phyloP scores from a whole-genome alignment of 2,888 invertebrate genomes.

The Polia nebulosa region DNA sequence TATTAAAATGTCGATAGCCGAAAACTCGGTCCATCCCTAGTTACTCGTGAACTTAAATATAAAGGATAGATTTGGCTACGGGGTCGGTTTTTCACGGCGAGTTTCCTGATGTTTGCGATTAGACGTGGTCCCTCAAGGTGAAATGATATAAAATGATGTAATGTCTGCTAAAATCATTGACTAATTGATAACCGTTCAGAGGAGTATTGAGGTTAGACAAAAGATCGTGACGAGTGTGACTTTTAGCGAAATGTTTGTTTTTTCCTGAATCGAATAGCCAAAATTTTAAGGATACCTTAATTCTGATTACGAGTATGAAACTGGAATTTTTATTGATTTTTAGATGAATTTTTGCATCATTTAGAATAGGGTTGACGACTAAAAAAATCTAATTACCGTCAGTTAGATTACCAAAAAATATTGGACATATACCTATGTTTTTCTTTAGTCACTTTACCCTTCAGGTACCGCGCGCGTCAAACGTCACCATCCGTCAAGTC shows the following conservation, averaged over 20 bases:
- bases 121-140: slow-evolving; percentile 39
- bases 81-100: slow-evolving; percentile 30
- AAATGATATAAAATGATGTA: slow-evolving; percentile 33
- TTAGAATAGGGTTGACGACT: too few species aligned
- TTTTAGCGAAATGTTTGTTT: neutral
- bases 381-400: too few species aligned
- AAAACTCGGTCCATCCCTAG: slow-evolving; percentile 9
- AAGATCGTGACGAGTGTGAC: slow-evolving; percentile 24
- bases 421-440: too few species aligned
- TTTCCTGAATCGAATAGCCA: neutral
- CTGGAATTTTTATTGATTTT: too few species aligned
- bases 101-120: slow-evolving; percentile 31
- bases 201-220: slow-evolving; percentile 4
- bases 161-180: slow-evolving; percentile 36
- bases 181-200: slow-evolving; percentile 20
- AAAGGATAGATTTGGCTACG: slow-evolving; percentile 21
- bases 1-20: neutral
- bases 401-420: too few species aligned
- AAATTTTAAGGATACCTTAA: neutral
- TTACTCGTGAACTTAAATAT: neutral
- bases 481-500: too few species aligned
- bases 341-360: too few species aligned
- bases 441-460: too few species aligned
- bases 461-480: too few species aligned
- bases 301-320: neutral